Evolutionary conservation across 2,888 invertebrate species (phyloP).

Genomic region (Parnassius glacialis): DNA sequence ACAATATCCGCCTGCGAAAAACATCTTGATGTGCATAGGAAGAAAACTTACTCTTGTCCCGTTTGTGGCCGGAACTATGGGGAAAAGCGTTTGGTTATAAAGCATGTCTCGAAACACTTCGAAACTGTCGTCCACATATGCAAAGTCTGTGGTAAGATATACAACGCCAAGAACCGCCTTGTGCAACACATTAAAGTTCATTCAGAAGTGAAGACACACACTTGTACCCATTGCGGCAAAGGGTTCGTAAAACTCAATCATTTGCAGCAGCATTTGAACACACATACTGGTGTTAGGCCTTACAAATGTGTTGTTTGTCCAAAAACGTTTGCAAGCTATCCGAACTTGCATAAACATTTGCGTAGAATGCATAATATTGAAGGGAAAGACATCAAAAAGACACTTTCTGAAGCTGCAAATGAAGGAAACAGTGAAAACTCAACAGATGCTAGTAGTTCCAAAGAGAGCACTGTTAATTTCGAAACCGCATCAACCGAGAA

Average conservation of each 20-base stretch:
- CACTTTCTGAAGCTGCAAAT: slow-evolving; percentile 16
- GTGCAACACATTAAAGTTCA: slow-evolving; percentile 58
- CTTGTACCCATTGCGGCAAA: slow-evolving; percentile 79
- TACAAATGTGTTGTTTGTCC: slow-evolving; percentile 79
- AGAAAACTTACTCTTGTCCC: slow-evolving; percentile 71
- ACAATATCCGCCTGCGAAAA: slow-evolving; percentile 48
- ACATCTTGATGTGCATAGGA: slow-evolving; percentile 60
- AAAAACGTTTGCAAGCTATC: slow-evolving; percentile 77
- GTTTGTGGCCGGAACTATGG: slow-evolving; percentile 78
- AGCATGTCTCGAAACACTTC: slow-evolving; percentile 62
- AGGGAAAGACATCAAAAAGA: slow-evolving; percentile 35
- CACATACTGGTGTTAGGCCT: slow-evolving; percentile 79
- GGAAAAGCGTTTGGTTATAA: slow-evolving; percentile 62
- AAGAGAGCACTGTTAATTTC: slow-evolving; percentile 10
- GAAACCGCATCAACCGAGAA: slow-evolving; percentile 36
- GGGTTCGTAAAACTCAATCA: slow-evolving; percentile 48
- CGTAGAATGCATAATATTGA: slow-evolving; percentile 53
- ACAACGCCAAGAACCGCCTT: slow-evolving; percentile 64
- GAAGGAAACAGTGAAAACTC: slow-evolving; percentile 19
- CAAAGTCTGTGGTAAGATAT: slow-evolving; percentile 79
- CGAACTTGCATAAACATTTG: slow-evolving; percentile 82
- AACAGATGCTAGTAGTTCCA: slow-evolving; percentile 13
- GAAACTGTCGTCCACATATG: slow-evolving; percentile 71
- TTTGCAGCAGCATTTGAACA: slow-evolving; percentile 77
- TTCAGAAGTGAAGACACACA: slow-evolving; percentile 65